A percentile compares a stretch with the other conserved stretches of the same genome.
These are phyloP conservation scores for Romanogobio albipinnatus DNA, from an alignment of 2,113 vertebrate species.

Conservation along the genomic window DNA sequence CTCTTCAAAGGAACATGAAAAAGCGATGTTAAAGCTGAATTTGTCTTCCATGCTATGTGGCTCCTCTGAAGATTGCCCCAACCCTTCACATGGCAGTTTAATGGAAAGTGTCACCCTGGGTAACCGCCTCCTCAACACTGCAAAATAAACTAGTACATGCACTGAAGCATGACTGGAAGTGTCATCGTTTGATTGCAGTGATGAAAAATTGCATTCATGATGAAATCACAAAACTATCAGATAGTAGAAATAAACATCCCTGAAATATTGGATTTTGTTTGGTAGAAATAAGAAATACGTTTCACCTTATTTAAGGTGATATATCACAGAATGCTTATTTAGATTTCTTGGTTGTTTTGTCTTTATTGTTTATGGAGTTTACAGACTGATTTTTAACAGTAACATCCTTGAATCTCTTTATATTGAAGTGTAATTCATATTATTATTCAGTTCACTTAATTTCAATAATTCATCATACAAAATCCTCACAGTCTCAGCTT, in stretches of 20 bases:
- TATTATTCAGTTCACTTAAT: background rate
- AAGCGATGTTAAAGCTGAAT: constrained; percentile 36
- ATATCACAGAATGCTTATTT: background rate
- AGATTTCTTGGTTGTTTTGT: background rate
- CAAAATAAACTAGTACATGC: constrained; percentile 61
- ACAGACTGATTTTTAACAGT: background rate
- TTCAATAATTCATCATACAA: background rate
- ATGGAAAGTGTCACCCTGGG: constrained; percentile 48
- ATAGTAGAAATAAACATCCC: background rate
- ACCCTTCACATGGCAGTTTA: constrained; percentile 51
- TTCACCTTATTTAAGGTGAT: background rate
- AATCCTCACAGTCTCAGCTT: background rate
- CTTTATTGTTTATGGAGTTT: background rate
- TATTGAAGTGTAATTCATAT: background rate
- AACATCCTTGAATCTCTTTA: background rate
- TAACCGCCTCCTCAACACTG: constrained; percentile 48
- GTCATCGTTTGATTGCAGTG: constrained; percentile 23
- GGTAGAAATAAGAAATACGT: background rate
- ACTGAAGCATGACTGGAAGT: constrained; percentile 62
- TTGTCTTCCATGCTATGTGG: constrained; percentile 38
- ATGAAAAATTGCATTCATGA: constrained; percentile 32
- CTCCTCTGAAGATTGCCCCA: constrained; percentile 35
- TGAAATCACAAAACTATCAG: background rate
- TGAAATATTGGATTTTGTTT: constrained; percentile 1
- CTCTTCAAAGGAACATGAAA: constrained; percentile 38